Base-by-base conservation (phyloP, 1,140 invertebrate genomes). In the Brachionus koreanus region DNA sequence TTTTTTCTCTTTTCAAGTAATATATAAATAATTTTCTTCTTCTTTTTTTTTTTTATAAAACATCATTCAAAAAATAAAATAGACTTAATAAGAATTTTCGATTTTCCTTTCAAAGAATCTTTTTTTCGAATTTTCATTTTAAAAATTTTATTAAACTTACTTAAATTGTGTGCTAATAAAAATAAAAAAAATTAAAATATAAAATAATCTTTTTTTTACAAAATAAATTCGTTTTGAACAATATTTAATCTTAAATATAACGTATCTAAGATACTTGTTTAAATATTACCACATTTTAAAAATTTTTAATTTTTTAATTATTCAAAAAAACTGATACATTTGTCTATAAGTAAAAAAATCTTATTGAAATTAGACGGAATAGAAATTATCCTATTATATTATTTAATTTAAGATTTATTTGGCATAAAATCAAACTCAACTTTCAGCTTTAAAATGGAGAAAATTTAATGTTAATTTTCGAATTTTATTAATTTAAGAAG, bases 161-260 rank as follows among this genome's bases (percentile, higher is more conserved):
- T 69, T 69, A 69, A 69, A 69, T 69, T 69, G 65, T 69, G 65
- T 69, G 65, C 65, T 69, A 69, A 69, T 69, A 69, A 69, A 69
- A 69, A 69, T 69, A 29, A n/a, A 69, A 69, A 69, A 69, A 69
- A 69, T 39, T 37, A 69, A 69, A 69, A 69, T 39, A 39, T 37
- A 69, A 37, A 39, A 69, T 39, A 16, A 5, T 69, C 63, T 69
- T 69, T 69, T 19, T 69, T 69, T 69, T 63, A 25, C 6, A 57
- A 57, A 25, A 3, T 29, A 63, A 2, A 25, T 25, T 25, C 13
- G 19, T 19, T 29, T 25, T 25, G 5, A 12, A 12, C 1, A 63
- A n/a, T 1, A n/a, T n/a, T 16, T 12, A 29, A 29, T 29, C 3
- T 29, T 29, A 29, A 29, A n/a, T n/a, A n/a, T n/a, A n/a, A n/a